A percentile compares a stretch with the other conserved stretches of the same genome.
Evolutionary conservation across 2,113 vertebrate species (phyloP).

Genomic region (Micronisus gabar): DNA sequence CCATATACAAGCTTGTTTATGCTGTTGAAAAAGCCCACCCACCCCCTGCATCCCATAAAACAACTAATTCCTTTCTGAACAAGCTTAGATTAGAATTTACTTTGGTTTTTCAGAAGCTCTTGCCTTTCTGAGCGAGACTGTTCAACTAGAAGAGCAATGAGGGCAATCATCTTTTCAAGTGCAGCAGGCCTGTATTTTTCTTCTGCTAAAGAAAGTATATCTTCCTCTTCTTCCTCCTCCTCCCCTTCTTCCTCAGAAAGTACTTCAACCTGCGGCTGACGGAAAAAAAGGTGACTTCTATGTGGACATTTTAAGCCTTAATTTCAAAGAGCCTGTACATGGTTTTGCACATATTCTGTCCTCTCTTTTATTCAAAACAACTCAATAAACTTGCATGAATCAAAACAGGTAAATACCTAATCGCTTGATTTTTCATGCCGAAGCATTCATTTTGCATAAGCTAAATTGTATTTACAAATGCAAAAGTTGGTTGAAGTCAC

Average conservation of each 20-base stretch:
- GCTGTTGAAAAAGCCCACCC: background rate
- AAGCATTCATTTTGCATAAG: background rate
- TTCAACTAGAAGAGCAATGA: conserved; percentile 96
- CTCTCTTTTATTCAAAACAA: background rate
- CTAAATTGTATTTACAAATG: background rate
- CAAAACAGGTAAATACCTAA: background rate
- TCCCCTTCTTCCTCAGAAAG: conserved; percentile 98
- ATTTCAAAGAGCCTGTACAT: background rate
- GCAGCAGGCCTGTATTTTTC: conserved; percentile 99
- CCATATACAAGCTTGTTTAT: background rate
- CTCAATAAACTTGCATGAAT: background rate
- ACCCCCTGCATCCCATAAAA: background rate
- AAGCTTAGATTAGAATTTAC: background rate
- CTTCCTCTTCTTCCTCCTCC: conserved; percentile 97
- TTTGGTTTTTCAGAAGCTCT: conserved; percentile 37
- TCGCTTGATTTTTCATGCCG: background rate
- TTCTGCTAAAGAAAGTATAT: conserved; percentile 96
- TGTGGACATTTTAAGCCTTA: background rate
- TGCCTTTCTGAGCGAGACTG: conserved; percentile 98
- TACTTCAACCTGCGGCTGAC: conserved; percentile 96
- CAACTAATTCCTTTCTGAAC: background rate
- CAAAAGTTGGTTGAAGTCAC: background rate
- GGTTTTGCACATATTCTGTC: background rate
- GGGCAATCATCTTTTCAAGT: conserved; percentile 98
- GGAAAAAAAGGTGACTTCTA: background rate